Base-by-base conservation (phyloP, 2,888 invertebrate species). In the Polietes domitor region DNA sequence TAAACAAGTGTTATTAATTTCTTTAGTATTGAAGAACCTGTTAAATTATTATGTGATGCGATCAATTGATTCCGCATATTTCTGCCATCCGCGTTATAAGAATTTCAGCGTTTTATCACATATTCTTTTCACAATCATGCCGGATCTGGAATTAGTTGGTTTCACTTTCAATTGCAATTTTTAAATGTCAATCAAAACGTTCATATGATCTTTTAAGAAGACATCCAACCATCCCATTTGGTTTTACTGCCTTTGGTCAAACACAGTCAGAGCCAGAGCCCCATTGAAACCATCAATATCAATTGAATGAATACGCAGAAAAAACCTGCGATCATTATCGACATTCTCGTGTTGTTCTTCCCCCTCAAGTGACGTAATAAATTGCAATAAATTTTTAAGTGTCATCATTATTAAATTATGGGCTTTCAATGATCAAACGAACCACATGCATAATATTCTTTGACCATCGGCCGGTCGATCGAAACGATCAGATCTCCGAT, bases 401-500 rank as follows among this genome's bases (percentile, higher is more conserved):
- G 84, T 84, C 84, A 84, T 84, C 78, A 84, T 81, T 84, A 81
- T 84, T 76, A 81, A 84, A 84, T 79, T 81, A 68, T 81, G 73
- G 68, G 50, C 76, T 81, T 84, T 76, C 78, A 73, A 74, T 75
- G 80, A 83, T 80, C 83, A 80, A 76, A 68, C 28, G 68, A 68
- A 43, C 37, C 1, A 68, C 68, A 61, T 73, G 73, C 58, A 58
- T 58, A 47, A 37, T n/a, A 47, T 70, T 74, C 43, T 73, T 71
- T 75, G 58, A 53, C 15, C 26, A 12, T 26, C 9, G 19, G 28
- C 47, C 19, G 17, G 12, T 17, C n/a, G 41, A 71, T 61, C 19
- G 21, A 32, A 0, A 15, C 47, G 47, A 47, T 47, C n/a, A n/a
- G 17, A 19, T 17, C 50, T 2, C 7, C 4, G 53, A 21, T 53